Percentiles rank a stretch among this genome's conserved stretches.
phyloP scores from a whole-genome alignment of 2,113 vertebrate species.

The Epinephelus moara region DNA sequence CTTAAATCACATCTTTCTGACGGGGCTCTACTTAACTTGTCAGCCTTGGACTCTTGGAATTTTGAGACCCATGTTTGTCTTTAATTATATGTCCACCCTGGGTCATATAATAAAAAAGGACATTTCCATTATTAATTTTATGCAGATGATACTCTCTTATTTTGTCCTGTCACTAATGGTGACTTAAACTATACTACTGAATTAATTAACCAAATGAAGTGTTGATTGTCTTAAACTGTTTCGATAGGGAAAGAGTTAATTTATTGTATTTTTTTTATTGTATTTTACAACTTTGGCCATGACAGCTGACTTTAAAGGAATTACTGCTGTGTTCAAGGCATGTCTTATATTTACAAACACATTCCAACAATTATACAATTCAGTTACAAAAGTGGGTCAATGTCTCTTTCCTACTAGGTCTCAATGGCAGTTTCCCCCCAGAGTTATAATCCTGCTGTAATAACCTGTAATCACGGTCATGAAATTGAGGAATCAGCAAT shows the following conservation, averaged over 20 bases:
- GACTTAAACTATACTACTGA: background rate
- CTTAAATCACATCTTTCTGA: background rate
- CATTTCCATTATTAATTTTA: background rate
- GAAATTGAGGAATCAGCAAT: constrained; percentile 77
- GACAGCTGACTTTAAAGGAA: background rate
- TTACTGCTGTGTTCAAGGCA: background rate
- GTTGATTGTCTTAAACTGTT: background rate
- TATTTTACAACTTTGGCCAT: background rate
- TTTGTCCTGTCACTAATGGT: background rate
- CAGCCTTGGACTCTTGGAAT: background rate
- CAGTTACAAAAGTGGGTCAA: constrained; percentile 41
- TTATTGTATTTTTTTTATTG: background rate
- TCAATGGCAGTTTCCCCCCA: constrained; percentile 60
- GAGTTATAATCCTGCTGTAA: constrained; percentile 62
- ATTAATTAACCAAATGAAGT: background rate
- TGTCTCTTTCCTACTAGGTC: constrained; percentile 25
- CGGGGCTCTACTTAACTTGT: background rate
- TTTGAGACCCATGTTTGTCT: background rate
- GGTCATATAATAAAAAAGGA: background rate
- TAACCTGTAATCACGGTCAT: constrained; percentile 69
- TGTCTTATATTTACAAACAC: background rate
- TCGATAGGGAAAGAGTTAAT: background rate
- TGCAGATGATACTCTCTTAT: background rate
- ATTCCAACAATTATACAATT: constrained; percentile 17
- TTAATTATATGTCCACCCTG: background rate